These are phyloP conservation scores for Ammospiza nelsoni DNA, from an alignment of 2,113 vertebrate genomes.

Conservation along the genomic window DNA sequence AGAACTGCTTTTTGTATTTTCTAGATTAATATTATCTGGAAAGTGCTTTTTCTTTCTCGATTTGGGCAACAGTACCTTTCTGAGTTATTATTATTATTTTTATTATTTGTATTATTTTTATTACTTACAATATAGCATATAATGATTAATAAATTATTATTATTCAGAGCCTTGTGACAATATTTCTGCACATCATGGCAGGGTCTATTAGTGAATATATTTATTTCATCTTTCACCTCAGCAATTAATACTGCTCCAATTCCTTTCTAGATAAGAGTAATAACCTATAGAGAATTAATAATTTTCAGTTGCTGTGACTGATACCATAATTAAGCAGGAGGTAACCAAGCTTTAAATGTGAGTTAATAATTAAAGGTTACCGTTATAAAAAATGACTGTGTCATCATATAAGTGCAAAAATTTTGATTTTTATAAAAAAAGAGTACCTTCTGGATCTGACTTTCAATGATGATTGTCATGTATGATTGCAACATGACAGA, in stretches of 20 bases:
- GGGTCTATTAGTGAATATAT: neutral
- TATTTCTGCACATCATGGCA: neutral
- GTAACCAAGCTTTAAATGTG: constrained; percentile 2
- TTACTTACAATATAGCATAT: neutral
- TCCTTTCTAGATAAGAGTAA: neutral
- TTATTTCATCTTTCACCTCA: neutral
- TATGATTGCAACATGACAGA: neutral
- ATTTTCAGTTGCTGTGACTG: constrained; percentile 29
- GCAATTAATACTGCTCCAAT: neutral
- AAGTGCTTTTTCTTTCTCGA: neutral
- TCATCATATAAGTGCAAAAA: neutral
- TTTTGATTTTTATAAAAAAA: constrained; percentile 5
- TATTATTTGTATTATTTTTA: no score
- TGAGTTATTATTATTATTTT: neutral
- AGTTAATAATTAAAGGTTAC: constrained; percentile 41
- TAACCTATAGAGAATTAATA: neutral
- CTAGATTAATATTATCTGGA: neutral
- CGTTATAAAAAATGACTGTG: neutral
- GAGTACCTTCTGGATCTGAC: neutral
- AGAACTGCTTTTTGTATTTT: neutral
- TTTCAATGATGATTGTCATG: neutral
- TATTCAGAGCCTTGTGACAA: neutral
- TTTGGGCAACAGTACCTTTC: neutral
- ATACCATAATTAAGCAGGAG: constrained; percentile 20
- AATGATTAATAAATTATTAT: neutral